Evolutionary conservation across 2,113 vertebrate genomes (phyloP).

Genomic region (Pimephales promelas): DNA sequence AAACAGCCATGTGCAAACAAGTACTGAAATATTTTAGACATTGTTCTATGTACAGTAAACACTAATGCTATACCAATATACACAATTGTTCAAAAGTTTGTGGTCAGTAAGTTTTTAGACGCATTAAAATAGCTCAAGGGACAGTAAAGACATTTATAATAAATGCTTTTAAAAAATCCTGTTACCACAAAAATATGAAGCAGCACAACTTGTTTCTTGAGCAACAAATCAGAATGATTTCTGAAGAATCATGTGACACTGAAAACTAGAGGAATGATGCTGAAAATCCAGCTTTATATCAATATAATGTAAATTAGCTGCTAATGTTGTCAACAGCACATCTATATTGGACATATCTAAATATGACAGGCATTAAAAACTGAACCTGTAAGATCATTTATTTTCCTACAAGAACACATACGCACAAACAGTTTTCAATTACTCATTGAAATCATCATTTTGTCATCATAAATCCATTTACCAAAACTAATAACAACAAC

Average conservation of each 20-base stretch:
- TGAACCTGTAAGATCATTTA: not conserved
- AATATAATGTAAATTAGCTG: too few relatives aligned
- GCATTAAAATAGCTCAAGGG: too few relatives aligned
- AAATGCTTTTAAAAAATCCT: too few relatives aligned
- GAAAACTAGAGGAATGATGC: not conserved
- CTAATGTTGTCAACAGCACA: too few relatives aligned
- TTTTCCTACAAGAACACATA: not conserved
- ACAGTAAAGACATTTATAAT: too few relatives aligned
- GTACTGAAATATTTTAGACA: not conserved
- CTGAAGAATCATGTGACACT: not conserved
- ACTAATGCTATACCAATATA: not conserved
- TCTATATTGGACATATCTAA: too few relatives aligned
- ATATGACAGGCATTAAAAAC: not conserved
- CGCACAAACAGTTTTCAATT: not conserved
- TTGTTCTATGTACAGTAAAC: not conserved
- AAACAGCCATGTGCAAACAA: not conserved
- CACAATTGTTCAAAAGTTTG: not conserved
- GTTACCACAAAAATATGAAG: not conserved
- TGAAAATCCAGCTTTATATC: not conserved
- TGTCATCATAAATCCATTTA: constrained; percentile 12
- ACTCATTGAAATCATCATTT: constrained; percentile 8
- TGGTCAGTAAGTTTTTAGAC: not conserved
- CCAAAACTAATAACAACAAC: constrained; percentile 29
- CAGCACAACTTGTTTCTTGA: not conserved
- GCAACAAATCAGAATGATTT: not conserved